Conservation (phyloP, 2,797 vertebrate genomes). For the Tenualosa thibaudeaui region DNA sequence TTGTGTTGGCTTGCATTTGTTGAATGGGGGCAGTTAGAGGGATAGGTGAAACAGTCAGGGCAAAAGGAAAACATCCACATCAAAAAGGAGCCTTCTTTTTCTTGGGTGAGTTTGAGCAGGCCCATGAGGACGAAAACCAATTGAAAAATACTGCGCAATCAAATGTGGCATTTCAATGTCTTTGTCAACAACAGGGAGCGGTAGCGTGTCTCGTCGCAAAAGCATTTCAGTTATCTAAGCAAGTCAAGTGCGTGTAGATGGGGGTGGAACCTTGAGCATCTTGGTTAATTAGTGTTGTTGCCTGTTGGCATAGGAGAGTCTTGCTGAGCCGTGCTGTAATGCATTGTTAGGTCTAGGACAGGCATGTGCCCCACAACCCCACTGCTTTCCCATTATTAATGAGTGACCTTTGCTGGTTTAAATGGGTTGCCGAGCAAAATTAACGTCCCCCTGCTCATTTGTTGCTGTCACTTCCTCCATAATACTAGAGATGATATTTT, state of each 20-base stretch:
- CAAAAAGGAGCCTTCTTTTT: not conserved
- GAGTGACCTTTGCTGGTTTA: constrained; percentile 63
- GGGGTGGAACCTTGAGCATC: not conserved
- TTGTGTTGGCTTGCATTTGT: not conserved
- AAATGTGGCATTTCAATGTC: not conserved
- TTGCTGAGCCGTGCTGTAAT: constrained; percentile 57
- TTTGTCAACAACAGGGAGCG: not conserved
- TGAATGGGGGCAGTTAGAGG: not conserved
- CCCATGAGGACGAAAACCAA: not conserved
- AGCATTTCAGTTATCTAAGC: constrained; percentile 1
- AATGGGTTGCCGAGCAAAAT: constrained; percentile 57
- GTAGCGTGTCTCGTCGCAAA: not conserved
- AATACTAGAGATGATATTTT: constrained; percentile 32
- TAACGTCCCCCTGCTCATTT: constrained; percentile 58
- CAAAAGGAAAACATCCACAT: not conserved
- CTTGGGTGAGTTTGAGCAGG: not conserved
- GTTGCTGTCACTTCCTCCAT: constrained; percentile 54
- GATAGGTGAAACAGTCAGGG: not conserved
- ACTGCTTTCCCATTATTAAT: constrained; percentile 60
- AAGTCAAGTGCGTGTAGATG: not conserved
- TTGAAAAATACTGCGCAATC: not conserved
- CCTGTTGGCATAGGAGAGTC: constrained; percentile 55
- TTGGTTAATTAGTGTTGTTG: constrained; percentile 59
- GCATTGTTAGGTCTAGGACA: constrained; percentile 54
- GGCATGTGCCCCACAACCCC: constrained; percentile 53